Evolutionary conservation across 2,797 vertebrate species (phyloP), one percentile per base, ranked within the genome.

Genomic region (Enoplosus armatus): DNA sequence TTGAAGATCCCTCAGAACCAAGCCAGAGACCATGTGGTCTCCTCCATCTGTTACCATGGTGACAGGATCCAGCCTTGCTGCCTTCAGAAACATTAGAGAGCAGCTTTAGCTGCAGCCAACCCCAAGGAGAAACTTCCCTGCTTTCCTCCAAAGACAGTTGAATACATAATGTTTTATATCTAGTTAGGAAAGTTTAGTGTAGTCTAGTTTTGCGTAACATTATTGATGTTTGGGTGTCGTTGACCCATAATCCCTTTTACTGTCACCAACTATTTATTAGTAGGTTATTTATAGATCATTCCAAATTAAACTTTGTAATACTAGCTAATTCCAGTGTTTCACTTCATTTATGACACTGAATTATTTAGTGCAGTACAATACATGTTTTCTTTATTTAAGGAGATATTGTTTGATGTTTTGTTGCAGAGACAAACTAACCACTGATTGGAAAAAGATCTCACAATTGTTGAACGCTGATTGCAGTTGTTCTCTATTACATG

Each of bases 21-120:
- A 64, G 61, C 61, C 61, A 47, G 33, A 63, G 39, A 83, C 51
- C 73, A 59, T 79, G 60, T 9, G 6, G 72, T 67, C 41, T 69
- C 54, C 59, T 87, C 70, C 75, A 75, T 79, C 56, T 79, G 84
- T 90, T 88, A 67, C 75, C 79, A 90, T 86, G 80, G 80, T 47
- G 63, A 87, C 75, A 15, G 26, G 33, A 79, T 86, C 63, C 63
- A 76, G 68, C 80, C 71, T 75, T 4, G 1, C 61, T 60, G 74
- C 59, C 39, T 77, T 84, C 56, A 72, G 29, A 83, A 80, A 70
- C 61, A 63, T 74, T 41, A 74, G 59, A 59, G 29, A 71, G 33
- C 51, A 59, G 61, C 29, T 85, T 81, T 45, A 64, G 60, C 56
- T 55, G 41, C 62, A 70, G 61, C 35, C 51, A 71, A 68, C 20